A percentile compares a stretch with the other conserved stretches of the same genome.
phyloP scores from a whole-genome alignment of 2,888 invertebrate species.

The Cotesia congregata region DNA sequence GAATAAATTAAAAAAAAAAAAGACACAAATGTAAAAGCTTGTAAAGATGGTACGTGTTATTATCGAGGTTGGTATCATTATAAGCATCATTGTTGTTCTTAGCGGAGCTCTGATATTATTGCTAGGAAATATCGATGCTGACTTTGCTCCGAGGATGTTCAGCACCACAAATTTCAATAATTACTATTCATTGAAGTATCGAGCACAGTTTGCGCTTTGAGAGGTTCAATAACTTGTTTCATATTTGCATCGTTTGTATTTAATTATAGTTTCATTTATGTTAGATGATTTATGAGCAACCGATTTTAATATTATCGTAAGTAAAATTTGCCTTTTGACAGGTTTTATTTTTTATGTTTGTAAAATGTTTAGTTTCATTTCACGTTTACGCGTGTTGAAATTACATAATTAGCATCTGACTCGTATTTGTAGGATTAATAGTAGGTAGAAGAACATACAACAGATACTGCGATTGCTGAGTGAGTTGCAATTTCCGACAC shows the following conservation, averaged over 20 bases:
- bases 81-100: not conserved
- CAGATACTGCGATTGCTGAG: conserved; percentile 49
- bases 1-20: conserved; percentile 10
- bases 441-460: conserved; percentile 44
- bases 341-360: not conserved
- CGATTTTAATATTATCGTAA: not conserved
- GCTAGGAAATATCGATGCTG: not conserved
- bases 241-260: not conserved
- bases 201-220: not conserved
- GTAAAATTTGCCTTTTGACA: no score
- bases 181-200: not conserved
- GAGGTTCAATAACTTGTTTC: not conserved
- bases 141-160: not conserved
- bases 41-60: not conserved
- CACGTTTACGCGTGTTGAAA: not conserved
- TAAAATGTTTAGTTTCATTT: not conserved
- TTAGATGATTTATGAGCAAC: not conserved
- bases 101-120: not conserved
- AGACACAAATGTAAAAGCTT: not conserved
- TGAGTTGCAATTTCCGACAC: conserved; percentile 57
- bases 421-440: conserved; percentile 53
- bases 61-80: not conserved
- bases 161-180: not conserved
- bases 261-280: not conserved
- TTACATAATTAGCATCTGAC: not conserved